A percentile compares a stretch with the other conserved stretches of the same genome.
Evolutionary conservation across 2,888 invertebrate species (phyloP).

Genomic region (Chymomyza caudatula): DNA sequence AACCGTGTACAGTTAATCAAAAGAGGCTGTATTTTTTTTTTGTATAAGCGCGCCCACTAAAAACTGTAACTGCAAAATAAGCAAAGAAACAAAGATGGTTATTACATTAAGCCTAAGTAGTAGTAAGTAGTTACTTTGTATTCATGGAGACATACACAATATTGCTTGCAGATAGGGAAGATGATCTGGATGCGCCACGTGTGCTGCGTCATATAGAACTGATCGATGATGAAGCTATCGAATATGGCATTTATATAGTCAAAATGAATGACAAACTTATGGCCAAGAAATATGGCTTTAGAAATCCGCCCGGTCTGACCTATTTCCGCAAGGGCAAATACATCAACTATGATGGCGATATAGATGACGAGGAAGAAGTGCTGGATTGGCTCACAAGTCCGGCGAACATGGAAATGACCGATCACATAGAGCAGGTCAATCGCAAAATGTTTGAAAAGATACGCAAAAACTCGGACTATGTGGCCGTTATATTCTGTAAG

Average conservation of each 20-base stretch:
- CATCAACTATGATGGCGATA: constrained; percentile 94
- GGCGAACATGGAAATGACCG: constrained; percentile 95
- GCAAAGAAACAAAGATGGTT: constrained; percentile 8
- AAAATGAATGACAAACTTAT: constrained; percentile 92
- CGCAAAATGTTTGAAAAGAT: constrained; percentile 95
- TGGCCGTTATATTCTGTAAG: constrained; percentile 96
- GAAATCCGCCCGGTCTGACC: constrained; percentile 93
- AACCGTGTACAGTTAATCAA: neutral
- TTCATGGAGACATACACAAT: neutral
- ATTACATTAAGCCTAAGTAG: neutral
- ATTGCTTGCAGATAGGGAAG: constrained; percentile 84
- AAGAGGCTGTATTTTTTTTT: neutral
- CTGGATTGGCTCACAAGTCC: constrained; percentile 96
- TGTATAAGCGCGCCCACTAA: constrained; percentile 62
- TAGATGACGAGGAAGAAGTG: constrained; percentile 91
- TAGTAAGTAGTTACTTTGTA: neutral
- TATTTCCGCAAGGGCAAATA: constrained; percentile 93
- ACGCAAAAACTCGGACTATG: constrained; percentile 90
- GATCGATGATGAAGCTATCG: constrained; percentile 94
- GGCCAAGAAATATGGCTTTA: constrained; percentile 95
- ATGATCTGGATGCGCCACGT: constrained; percentile 88
- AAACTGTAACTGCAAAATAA: constrained; percentile 72
- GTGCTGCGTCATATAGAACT: constrained; percentile 91
- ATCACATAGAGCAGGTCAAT: constrained; percentile 94
- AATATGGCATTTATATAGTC: constrained; percentile 93